A percentile compares a stretch with the other conserved stretches of the same genome.
Evolutionary conservation across 2,888 invertebrate genomes (phyloP).

Genomic region (Tolmerus cingulatus): DNA sequence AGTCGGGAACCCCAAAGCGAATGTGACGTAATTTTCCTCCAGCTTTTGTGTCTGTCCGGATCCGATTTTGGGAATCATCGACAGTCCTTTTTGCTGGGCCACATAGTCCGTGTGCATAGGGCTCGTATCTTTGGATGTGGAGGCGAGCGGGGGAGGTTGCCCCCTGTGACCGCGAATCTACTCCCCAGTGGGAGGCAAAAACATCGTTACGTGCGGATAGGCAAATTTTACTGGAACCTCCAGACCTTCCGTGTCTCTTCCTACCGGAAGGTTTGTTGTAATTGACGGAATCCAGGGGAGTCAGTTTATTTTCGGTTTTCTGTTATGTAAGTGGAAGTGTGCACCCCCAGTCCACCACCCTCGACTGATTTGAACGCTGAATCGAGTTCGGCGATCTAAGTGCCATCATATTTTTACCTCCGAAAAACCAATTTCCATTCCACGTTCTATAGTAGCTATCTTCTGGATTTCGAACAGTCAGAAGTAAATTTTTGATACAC

Average conservation of each 20-base stretch:
- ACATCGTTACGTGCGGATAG: background rate
- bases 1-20: background rate
- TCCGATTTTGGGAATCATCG: constrained; percentile 4
- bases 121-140: background rate
- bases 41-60: constrained; percentile 28
- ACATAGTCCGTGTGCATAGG: background rate
- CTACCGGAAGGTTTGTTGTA: background rate
- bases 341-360: background rate
- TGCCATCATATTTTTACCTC: background rate
- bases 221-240: background rate
- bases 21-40: constrained; percentile 35
- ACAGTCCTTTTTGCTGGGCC: constrained; percentile 6
- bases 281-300: background rate
- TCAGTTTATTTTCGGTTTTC: background rate
- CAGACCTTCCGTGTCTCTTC: background rate
- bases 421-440: background rate
- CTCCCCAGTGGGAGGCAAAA: background rate
- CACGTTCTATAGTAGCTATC: background rate
- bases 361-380: background rate
- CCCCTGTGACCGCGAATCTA: background rate
- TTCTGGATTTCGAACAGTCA: background rate
- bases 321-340: background rate
- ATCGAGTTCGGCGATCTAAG: background rate
- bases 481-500: background rate
- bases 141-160: background rate